A percentile compares a stretch with the other conserved stretches of the same genome.
Evolutionary conservation across 2,113 vertebrate genomes (phyloP).

Genomic region (Heterotis niloticus): DNA sequence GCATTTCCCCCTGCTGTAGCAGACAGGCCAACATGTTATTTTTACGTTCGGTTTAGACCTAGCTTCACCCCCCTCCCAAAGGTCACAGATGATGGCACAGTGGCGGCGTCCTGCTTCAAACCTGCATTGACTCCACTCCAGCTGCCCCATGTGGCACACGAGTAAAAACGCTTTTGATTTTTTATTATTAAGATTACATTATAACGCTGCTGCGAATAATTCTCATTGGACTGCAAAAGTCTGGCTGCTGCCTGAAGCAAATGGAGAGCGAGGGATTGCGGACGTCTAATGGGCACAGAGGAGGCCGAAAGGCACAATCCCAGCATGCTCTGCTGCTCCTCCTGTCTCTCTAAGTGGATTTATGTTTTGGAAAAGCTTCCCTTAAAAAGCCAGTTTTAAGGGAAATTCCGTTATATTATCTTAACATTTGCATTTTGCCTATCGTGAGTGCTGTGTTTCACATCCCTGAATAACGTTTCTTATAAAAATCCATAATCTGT

Average conservation of each 20-base stretch:
- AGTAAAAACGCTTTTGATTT: neutral
- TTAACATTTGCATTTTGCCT: neutral
- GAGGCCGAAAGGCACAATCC: neutral
- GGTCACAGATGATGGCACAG: neutral
- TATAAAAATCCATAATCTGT: no score
- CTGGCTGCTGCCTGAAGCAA: neutral
- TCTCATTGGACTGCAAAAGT: conserved; percentile 14
- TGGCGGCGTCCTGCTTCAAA: neutral
- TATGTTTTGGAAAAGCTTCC: conserved; percentile 2
- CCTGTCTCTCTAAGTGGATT: neutral
- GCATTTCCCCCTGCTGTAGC: no score
- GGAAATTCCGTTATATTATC: neutral
- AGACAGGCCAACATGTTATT: no score
- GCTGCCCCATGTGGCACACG: neutral
- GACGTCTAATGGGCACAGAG: neutral
- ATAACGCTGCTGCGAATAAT: neutral
- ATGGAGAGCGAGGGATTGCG: neutral
- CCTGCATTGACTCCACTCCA: neutral
- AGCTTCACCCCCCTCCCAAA: neutral
- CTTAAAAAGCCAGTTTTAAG: neutral
- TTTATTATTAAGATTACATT: conserved; percentile 14
- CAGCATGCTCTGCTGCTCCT: neutral
- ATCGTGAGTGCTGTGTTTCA: no score
- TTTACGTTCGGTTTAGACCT: no score
- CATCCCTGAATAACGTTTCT: no score